Evolutionary conservation across 1,140 invertebrate genomes (phyloP).

Genomic region (Andricus grossulariae): DNA sequence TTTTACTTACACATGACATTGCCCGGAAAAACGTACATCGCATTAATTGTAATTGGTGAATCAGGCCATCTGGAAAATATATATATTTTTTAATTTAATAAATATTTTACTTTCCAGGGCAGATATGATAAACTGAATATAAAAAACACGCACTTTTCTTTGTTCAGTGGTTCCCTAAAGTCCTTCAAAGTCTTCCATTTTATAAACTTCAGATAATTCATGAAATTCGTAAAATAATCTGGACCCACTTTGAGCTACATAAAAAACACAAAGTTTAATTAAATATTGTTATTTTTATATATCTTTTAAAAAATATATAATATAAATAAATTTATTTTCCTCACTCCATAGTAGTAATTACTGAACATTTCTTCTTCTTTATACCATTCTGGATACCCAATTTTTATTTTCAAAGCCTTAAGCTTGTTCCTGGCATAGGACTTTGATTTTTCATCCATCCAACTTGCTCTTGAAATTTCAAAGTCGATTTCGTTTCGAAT

Average conservation of each 20-base stretch:
- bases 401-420: neutral
- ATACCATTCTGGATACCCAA: slow-evolving; percentile 15
- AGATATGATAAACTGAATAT: neutral
- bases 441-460: slow-evolving; percentile 1
- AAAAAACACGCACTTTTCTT: neutral
- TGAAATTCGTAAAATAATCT: slow-evolving; percentile 13
- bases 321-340: neutral
- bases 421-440: neutral
- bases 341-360: neutral
- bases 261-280: neutral
- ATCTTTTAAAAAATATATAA: neutral
- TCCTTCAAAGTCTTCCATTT: neutral
- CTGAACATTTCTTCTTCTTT: neutral
- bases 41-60: too few species aligned
- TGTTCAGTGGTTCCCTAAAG: slow-evolving; percentile 4
- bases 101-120: too few species aligned
- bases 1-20: too few species aligned
- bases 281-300: neutral
- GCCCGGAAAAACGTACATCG: too few species aligned
- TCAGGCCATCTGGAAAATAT: too few species aligned
- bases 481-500: slow-evolving; percentile 2
- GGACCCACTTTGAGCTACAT: neutral
- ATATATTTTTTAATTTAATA: too few species aligned
- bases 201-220: neutral
- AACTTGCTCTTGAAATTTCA: neutral